Base-by-base conservation (phyloP, 1,140 invertebrate species). In the Archegozetes longisetosus region DNA sequence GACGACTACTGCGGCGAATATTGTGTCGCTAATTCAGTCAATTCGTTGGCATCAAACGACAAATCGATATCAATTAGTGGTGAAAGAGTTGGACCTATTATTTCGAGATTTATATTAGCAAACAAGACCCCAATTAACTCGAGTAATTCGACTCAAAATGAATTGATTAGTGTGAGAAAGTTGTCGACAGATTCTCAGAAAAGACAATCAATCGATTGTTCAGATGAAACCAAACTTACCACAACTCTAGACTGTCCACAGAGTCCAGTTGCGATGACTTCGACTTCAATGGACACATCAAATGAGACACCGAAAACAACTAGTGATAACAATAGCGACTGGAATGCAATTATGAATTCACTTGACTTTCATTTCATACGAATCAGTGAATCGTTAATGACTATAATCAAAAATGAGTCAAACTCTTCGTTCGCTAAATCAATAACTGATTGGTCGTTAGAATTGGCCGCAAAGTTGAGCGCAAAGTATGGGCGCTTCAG, bases 1-100 rank as follows among this genome's bases (percentile, higher is more conserved):
- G 32, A 54, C 28, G 57, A 62, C 14, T 61, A 27, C 24, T 52
- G 49, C 28, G 17, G 24, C 13, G 14, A 54, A 51, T 62, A 62
- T 60, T 40, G 57, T 58, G 14, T 51, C n/a, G n/a, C 17, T 20
- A 50, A 58, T 32, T 12, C 2, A 53, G 49, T 49, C 48, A 51
- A 58, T 49, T 4, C 2, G 2, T 20, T 32, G 27, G 9, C 4
- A 25, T 52, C 27, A 28, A 6, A 6, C 23, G 50, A 52, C 50
- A 6, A 14, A 6, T n/a, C n/a, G n/a, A n/a, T n/a, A n/a, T 40
- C 32, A 40, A 17, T 40, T 40, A 40, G 32, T 40, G 32, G 32
- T 17, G 6, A 40, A 40, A 6, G 32, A 40, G 32, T 40, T 40
- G 32, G 32, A 9, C 32, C 32, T 6, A 40, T 40, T 9, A 40